These are phyloP conservation scores for Cotesia chilonis DNA, from an alignment of 1,140 invertebrate species.

Conservation along the genomic window DNA sequence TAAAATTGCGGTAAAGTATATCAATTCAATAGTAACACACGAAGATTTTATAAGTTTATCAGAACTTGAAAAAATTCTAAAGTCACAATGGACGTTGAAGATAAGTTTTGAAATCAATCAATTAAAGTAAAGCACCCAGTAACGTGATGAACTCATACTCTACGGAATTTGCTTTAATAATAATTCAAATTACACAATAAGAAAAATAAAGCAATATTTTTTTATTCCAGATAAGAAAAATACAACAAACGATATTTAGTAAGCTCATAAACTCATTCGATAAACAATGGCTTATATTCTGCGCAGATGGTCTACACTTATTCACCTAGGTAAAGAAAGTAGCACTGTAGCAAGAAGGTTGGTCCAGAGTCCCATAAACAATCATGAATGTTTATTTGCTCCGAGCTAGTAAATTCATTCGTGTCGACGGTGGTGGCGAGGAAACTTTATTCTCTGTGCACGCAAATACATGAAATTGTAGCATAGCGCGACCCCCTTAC, in stretches of 20 bases:
- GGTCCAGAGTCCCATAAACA: conserved; percentile 47
- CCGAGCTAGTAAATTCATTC: conserved; percentile 50
- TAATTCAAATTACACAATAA: background rate
- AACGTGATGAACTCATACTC: too few species aligned
- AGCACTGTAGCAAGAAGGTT: background rate
- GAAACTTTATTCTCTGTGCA: conserved; percentile 33
- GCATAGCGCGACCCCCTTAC: too few species aligned
- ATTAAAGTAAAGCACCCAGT: too few species aligned
- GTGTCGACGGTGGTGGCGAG: conserved; percentile 35
- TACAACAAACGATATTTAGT: background rate
- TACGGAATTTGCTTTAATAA: background rate
- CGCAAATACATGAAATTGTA: background rate
- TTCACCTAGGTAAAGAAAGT: conserved; percentile 15
- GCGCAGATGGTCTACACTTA: conserved; percentile 31
- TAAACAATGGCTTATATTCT: conserved; percentile 34
- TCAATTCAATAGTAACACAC: too few species aligned
- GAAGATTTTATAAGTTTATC: too few species aligned
- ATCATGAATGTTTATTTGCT: conserved; percentile 49
- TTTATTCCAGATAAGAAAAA: background rate
- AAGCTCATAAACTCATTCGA: conserved; percentile 16
- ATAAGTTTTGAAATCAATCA: too few species aligned
- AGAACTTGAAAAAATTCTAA: too few species aligned
- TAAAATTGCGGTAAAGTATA: too few species aligned
- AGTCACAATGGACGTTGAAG: too few species aligned
- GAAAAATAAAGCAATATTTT: conserved; percentile 7